phyloP scores from a whole-genome alignment of 2,888 invertebrate species.

The Lingula anatina region DNA sequence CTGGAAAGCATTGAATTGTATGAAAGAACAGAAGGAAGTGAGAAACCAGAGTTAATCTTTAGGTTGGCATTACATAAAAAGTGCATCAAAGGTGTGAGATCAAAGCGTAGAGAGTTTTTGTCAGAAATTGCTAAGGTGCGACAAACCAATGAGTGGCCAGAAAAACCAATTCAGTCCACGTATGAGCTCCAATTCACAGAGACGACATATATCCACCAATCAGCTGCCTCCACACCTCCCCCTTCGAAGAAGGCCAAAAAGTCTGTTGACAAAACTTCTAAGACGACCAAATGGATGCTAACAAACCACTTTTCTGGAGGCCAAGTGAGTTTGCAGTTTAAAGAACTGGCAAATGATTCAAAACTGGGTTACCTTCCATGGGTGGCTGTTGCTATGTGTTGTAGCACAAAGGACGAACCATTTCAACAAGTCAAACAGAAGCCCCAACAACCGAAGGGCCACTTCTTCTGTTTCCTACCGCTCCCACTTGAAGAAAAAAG shows the following conservation, averaged over 20 bases:
- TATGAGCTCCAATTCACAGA: too few species aligned
- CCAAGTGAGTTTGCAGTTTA: conserved; percentile 13
- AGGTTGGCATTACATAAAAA: background rate
- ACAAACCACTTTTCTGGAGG: conserved; percentile 17
- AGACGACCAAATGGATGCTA: conserved; percentile 15
- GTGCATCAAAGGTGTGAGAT: background rate
- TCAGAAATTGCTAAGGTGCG: background rate
- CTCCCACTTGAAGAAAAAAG: conserved; percentile 29
- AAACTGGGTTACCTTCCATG: conserved; percentile 22
- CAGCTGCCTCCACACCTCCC: too few species aligned
- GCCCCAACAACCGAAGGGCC: conserved; percentile 18
- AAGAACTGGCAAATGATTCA: conserved; percentile 6
- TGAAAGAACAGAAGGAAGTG: background rate
- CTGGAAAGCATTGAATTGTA: conserved; percentile 28
- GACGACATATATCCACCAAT: background rate
- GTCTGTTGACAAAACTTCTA: background rate
- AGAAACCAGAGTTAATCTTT: background rate
- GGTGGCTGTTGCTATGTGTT: conserved; percentile 25
- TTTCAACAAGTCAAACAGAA: too few species aligned
- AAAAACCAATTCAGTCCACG: too few species aligned
- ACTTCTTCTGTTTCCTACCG: conserved; percentile 45
- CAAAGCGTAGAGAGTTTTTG: background rate
- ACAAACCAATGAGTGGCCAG: too few species aligned
- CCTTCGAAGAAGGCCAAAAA: too few species aligned
- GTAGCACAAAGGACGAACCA: conserved; percentile 6